A percentile compares a stretch with the other conserved stretches of the same genome.
Evolutionary conservation across 2,888 invertebrate species (phyloP).

Genomic region (Nymphalis polychloros): DNA sequence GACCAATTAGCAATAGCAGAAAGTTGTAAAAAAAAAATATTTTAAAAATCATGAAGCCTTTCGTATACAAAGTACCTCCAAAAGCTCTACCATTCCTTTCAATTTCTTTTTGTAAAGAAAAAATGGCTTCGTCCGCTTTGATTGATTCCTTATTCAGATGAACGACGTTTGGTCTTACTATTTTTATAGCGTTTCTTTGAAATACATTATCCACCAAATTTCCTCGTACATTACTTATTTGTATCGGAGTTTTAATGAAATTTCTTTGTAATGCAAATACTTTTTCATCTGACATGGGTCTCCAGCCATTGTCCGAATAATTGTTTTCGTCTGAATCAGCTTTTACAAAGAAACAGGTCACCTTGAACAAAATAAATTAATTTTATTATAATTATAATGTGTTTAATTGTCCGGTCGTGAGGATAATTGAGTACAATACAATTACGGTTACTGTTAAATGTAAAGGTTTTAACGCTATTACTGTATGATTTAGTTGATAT

Average conservation of each 20-base stretch:
- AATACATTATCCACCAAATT: constrained; percentile 24
- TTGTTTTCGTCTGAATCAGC: constrained; percentile 23
- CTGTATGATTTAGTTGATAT: too few species aligned
- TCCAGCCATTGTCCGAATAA: constrained; percentile 42
- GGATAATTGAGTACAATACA: neutral
- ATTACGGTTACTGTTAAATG: neutral
- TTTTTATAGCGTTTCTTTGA: constrained; percentile 24
- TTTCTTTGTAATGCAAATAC: constrained; percentile 36
- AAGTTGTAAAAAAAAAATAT: too few species aligned
- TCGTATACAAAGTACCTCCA: neutral
- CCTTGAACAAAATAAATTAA: constrained; percentile 35
- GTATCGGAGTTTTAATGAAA: constrained; percentile 31
- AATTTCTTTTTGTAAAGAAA: constrained; percentile 1
- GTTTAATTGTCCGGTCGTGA: constrained; percentile 6
- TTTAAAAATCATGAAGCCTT: neutral
- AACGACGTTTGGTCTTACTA: neutral
- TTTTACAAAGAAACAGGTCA: constrained; percentile 30
- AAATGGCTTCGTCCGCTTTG: constrained; percentile 7
- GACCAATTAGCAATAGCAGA: too few species aligned
- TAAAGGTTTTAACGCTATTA: neutral
- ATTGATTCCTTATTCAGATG: constrained; percentile 15
- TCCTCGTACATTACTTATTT: constrained; percentile 24
- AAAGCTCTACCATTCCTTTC: neutral
- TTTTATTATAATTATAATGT: constrained; percentile 7
- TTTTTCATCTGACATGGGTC: constrained; percentile 42